Conservation (phyloP, 2,888 invertebrate species). For the Microctonus hyperodae region DNA sequence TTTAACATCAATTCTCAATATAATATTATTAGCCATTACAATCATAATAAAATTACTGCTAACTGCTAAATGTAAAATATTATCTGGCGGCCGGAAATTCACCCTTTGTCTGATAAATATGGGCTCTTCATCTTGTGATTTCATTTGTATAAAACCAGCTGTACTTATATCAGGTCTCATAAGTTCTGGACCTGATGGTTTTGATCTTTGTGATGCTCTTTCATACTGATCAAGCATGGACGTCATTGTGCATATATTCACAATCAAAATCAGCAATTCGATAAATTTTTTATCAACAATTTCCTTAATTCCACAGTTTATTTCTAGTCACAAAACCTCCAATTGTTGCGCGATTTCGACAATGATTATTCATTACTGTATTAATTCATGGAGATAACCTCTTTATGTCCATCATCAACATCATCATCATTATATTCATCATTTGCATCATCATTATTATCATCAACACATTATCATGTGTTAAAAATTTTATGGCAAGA, state of each 20-base stretch:
- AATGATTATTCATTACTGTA: neutral
- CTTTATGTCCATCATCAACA: no score
- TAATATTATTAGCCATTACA: conserved; percentile 81
- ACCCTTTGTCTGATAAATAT: conserved; percentile 88
- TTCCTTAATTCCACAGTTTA: neutral
- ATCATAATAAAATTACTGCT: conserved; percentile 84
- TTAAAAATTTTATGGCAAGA: neutral
- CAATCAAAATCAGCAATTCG: neutral
- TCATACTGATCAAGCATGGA: conserved; percentile 87
- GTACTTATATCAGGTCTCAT: conserved; percentile 65
- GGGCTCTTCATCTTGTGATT: conserved; percentile 76
- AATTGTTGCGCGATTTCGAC: neutral
- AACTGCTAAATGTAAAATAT: conserved; percentile 81
- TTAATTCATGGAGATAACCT: neutral
- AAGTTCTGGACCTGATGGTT: conserved; percentile 56
- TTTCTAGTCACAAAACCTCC: neutral
- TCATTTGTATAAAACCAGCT: conserved; percentile 68
- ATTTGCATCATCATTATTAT: no score
- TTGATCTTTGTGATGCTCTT: conserved; percentile 72
- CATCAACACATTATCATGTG: no score
- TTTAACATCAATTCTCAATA: conserved; percentile 83
- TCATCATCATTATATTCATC: no score
- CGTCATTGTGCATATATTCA: conserved; percentile 69
- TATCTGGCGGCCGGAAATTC: conserved; percentile 79
- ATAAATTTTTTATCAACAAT: neutral